These are phyloP conservation scores for Corythaeola cristata DNA, from an alignment of 2,113 vertebrate genomes.

Conservation along the genomic window DNA sequence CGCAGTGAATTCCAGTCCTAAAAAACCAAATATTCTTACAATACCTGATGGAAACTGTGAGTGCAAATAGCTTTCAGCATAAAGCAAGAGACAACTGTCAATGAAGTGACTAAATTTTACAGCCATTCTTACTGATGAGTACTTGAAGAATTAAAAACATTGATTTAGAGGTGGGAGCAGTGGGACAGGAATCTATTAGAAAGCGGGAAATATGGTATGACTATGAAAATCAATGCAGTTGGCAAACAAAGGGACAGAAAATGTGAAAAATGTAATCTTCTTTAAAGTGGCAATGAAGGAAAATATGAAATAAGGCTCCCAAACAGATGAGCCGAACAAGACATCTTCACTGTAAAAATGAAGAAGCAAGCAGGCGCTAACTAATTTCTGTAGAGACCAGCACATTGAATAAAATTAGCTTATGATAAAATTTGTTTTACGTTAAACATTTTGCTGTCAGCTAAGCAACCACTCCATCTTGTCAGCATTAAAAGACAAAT, in stretches of 20 bases:
- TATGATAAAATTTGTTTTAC: neutral
- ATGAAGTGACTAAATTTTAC: conserved; percentile 25
- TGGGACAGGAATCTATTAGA: conserved; percentile 40
- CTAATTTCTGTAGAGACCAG: conserved; percentile 21
- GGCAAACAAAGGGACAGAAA: conserved; percentile 6
- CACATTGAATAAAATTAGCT: conserved; percentile 33
- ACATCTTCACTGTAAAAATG: neutral
- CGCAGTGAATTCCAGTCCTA: neutral
- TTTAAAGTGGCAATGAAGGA: neutral
- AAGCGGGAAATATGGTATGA: conserved; percentile 39
- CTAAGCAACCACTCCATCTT: neutral
- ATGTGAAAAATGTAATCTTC: neutral
- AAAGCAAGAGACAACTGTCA: conserved; percentile 20
- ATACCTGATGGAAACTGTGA: neutral
- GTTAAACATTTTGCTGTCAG: neutral
- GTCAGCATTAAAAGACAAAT: neutral
- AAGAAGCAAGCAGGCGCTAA: neutral
- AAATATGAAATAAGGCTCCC: neutral
- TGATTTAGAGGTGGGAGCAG: conserved; percentile 33
- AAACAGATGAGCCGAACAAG: neutral
- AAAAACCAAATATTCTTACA: neutral
- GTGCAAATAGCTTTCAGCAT: neutral
- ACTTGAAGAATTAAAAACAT: conserved; percentile 52
- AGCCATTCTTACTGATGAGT: conserved; percentile 1
- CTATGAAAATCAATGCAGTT: conserved; percentile 66